Percentiles rank a stretch among this genome's conserved stretches.
phyloP scores from a whole-genome alignment of 2,888 invertebrate species.

The Euclidia mi region DNA sequence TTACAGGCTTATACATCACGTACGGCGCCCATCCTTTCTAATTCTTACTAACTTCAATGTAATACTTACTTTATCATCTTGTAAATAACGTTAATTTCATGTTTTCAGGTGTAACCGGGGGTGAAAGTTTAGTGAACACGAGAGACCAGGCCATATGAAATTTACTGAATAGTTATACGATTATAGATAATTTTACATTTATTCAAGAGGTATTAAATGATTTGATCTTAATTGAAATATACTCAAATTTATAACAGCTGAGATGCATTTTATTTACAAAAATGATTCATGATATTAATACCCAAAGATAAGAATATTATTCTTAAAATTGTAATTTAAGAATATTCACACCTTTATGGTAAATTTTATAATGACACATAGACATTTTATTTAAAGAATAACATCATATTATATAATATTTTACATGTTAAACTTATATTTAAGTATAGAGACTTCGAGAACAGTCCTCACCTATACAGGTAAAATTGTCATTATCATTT shows the following conservation, averaged over 20 bases:
- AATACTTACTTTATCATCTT: not conserved
- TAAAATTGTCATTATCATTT: too few relatives aligned
- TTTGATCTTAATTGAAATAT: constrained; percentile 26
- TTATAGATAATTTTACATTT: constrained; percentile 1
- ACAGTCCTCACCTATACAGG: too few relatives aligned
- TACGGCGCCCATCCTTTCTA: not conserved
- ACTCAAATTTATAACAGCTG: constrained; percentile 24
- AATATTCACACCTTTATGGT: too few relatives aligned
- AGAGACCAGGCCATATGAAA: constrained; percentile 67
- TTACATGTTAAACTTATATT: too few relatives aligned
- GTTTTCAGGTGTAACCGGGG: constrained; percentile 72
- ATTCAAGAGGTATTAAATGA: constrained; percentile 22
- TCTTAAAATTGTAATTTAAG: too few relatives aligned
- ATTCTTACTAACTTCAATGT: constrained; percentile 9
- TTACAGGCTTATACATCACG: constrained; percentile 6
- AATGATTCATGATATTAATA: too few relatives aligned
- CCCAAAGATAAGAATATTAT: too few relatives aligned
- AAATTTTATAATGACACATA: too few relatives aligned
- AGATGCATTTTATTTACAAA: constrained; percentile 11
- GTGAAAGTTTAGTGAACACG: constrained; percentile 72
- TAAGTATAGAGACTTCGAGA: too few relatives aligned
- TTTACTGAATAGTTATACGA: constrained; percentile 3
- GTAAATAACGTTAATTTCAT: constrained; percentile 24
- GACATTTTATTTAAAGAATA: too few relatives aligned
- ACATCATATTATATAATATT: too few relatives aligned